Base-by-base conservation (phyloP, 1,140 invertebrate species). In the Drosophila truncata region DNA sequence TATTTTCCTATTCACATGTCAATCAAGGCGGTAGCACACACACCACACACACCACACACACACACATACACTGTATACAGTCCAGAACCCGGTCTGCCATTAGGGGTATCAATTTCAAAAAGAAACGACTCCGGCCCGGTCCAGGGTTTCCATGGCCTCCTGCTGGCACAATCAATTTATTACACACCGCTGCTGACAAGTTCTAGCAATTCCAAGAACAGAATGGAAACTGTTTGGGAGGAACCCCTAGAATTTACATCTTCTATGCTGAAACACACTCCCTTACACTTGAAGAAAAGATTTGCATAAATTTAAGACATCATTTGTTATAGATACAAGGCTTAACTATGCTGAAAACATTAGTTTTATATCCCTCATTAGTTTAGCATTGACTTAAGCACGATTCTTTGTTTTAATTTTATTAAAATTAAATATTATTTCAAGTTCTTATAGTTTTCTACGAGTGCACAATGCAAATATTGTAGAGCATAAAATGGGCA, bases 391-490 rank as follows among this genome's bases (percentile, higher is more conserved):
- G 8, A 2, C 5, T 27, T 0, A n/a, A n/a, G 2, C 6, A 5
- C 27, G 0, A 1, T n/a, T 9, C 3, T 10, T 31, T 37, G 3
- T 16, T 14, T 31, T 18, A 8, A 4, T 9, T 2, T 8, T 18
- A 49, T 11, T 11, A 4, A 33, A 18, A 33, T 14, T 8, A 20
- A 52, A 50, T 50, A 31, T 3, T n/a, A 27, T 49, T 52, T 4
- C 4, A 31, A 13, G n/a, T n/a, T n/a, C n/a, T n/a, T n/a, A n/a
- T n/a, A n/a, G n/a, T n/a, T n/a, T n/a, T n/a, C n/a, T n/a, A n/a
- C n/a, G n/a, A n/a, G n/a, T n/a, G n/a, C n/a, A n/a, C 60, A 62
- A 88, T 88, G 83, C 85, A 87, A 88, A 87, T 87, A 87, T 88
- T 82, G 72, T 64, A 67, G 65, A 77, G 72, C 80, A 88, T 88